A percentile compares a stretch with the other conserved stretches of the same genome.
Evolutionary conservation across 2,797 vertebrate species (phyloP).

Genomic region (Babyrousa celebensis): DNA sequence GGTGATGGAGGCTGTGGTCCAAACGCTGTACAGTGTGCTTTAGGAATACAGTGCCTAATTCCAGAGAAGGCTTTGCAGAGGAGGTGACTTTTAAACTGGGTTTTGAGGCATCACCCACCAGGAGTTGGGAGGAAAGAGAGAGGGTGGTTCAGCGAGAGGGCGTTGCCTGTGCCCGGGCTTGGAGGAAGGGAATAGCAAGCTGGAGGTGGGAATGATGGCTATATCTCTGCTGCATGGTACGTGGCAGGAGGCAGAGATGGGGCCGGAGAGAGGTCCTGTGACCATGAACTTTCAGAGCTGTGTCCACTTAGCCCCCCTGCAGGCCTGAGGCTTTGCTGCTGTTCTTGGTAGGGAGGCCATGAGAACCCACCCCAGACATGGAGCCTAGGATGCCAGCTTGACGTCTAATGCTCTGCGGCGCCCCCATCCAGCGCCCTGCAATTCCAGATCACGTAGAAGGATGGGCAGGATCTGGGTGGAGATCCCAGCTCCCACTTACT

Average conservation of each 20-base stretch:
- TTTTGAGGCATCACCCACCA: slow-evolving; percentile 6
- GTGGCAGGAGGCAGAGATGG: background rate
- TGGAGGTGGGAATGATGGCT: background rate
- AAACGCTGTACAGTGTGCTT: background rate
- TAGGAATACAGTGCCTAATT: background rate
- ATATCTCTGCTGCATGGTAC: background rate
- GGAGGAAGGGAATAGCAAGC: background rate
- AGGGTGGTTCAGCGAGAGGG: background rate
- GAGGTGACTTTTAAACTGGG: background rate
- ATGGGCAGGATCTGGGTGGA: background rate
- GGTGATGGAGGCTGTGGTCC: background rate
- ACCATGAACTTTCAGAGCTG: background rate
- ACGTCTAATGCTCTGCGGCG: too few relatives aligned
- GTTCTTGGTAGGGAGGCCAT: background rate
- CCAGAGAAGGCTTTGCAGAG: slow-evolving; percentile 27
- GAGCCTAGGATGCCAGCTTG: background rate
- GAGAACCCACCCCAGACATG: background rate
- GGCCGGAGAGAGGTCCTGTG: background rate
- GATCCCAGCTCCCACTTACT: too few relatives aligned
- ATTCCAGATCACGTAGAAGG: background rate
- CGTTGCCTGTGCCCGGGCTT: background rate
- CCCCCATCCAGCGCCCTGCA: background rate
- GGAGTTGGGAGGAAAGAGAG: background rate
- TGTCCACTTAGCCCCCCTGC: background rate
- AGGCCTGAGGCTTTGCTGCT: background rate